Conservation (phyloP, 2,797 vertebrate genomes). For the Delichon dasypus region DNA sequence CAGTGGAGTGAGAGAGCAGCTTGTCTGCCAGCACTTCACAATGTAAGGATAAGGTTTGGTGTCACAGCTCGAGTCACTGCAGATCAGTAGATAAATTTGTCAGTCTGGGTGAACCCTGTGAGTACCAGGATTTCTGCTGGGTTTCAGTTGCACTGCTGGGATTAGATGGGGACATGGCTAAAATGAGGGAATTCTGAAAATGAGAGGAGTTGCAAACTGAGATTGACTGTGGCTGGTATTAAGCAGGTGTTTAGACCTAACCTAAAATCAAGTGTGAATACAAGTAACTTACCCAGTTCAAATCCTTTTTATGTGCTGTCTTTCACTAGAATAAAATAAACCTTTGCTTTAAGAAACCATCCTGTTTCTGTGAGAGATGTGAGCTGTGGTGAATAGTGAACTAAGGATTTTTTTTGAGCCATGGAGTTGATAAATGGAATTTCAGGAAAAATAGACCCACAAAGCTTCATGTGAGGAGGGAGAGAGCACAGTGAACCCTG, state of each 20-base stretch:
- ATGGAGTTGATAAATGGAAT: neutral
- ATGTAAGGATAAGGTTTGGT: constrained; percentile 38
- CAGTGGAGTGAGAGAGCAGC: constrained; percentile 29
- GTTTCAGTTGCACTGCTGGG: neutral
- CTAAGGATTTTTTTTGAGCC: neutral
- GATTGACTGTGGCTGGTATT: neutral
- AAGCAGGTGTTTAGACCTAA: neutral
- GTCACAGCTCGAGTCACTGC: constrained; percentile 2
- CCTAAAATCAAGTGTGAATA: neutral
- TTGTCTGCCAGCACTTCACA: constrained; percentile 35
- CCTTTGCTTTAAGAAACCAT: neutral
- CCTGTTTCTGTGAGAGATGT: neutral
- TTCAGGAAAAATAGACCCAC: neutral
- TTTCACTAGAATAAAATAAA: neutral
- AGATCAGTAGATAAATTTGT: neutral
- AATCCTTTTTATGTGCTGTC: neutral
- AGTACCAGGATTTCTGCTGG: constrained; percentile 21
- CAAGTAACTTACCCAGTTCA: neutral
- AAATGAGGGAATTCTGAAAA: neutral
- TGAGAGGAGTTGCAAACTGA: neutral
- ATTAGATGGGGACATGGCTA: neutral
- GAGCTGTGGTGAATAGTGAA: neutral
- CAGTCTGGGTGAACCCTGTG: constrained; percentile 12
- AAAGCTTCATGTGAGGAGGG: neutral
- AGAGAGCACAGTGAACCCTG: neutral